Conservation (phyloP, 2,888 invertebrate species). For the Polylopha cassiicola region DNA sequence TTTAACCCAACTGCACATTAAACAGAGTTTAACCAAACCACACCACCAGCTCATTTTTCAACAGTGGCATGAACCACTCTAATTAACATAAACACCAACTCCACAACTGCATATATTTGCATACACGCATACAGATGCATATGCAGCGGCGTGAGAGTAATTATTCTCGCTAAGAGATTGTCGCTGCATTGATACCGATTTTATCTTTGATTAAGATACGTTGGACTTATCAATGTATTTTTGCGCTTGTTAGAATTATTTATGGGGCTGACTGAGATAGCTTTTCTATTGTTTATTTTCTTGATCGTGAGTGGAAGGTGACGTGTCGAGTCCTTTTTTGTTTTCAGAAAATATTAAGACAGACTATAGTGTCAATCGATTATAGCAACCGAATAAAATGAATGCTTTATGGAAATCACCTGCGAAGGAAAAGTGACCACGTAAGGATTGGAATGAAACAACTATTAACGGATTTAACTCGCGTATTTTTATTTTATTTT, state of each 20-base stretch:
- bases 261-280: no score
- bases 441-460: no score
- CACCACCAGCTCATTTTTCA: slow-evolving; percentile 31
- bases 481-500: no score
- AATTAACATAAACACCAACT: slow-evolving; percentile 71
- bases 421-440: no score
- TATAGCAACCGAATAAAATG: no score
- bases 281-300: no score
- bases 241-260: slow-evolving; percentile 5
- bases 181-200: slow-evolving; percentile 45
- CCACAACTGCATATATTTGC: slow-evolving; percentile 40
- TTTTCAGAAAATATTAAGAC: no score
- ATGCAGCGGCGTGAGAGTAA: slow-evolving; percentile 36
- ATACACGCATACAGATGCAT: background rate
- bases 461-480: no score
- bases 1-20: slow-evolving; percentile 3
- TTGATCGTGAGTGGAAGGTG: no score
- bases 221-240: slow-evolving; percentile 21
- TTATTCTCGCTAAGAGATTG: slow-evolving; percentile 51
- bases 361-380: no score
- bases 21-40: slow-evolving; percentile 10
- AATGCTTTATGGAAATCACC: no score
- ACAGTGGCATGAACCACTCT: slow-evolving; percentile 61
- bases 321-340: no score
- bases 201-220: slow-evolving; percentile 40